Evolutionary conservation across 2,113 vertebrate genomes (phyloP).

Genomic region (Otolemur garnettii): DNA sequence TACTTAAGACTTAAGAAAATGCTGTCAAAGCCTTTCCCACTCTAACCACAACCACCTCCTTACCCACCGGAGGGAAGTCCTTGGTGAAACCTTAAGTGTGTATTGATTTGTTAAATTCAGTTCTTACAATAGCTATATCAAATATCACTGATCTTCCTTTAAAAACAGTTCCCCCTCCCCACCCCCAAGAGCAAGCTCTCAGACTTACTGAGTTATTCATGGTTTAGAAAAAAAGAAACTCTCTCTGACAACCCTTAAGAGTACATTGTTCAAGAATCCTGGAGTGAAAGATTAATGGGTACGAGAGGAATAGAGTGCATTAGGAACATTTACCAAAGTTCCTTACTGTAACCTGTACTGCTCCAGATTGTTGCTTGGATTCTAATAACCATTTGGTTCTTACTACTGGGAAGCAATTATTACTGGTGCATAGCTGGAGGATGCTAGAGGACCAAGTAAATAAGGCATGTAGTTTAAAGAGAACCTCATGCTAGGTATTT

Average conservation of each 20-base stretch:
- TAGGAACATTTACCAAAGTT: constrained; percentile 38
- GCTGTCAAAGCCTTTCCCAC: background rate
- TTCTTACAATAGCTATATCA: constrained; percentile 47
- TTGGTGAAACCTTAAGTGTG: background rate
- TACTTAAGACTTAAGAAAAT: constrained; percentile 32
- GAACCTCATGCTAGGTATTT: background rate
- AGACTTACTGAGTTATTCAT: constrained; percentile 53
- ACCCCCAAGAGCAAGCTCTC: background rate
- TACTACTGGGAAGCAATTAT: background rate
- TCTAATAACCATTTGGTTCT: background rate
- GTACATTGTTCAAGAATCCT: background rate
- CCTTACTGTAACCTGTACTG: background rate
- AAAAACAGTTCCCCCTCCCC: constrained; percentile 14
- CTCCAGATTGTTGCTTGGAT: background rate
- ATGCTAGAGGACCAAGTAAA: background rate
- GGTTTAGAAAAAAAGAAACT: constrained; percentile 1
- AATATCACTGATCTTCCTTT: constrained; percentile 18
- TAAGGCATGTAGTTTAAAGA: background rate
- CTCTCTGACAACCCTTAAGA: background rate
- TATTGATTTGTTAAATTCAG: constrained; percentile 58
- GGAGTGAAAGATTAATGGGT: background rate
- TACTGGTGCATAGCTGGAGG: background rate
- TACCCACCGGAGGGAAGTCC: background rate
- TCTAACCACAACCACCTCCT: background rate
- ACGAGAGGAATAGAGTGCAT: background rate